A percentile compares a stretch with the other conserved stretches of the same genome.
Conservation (phyloP, 2,888 invertebrate species). For the Piscicola geometra region DNA sequence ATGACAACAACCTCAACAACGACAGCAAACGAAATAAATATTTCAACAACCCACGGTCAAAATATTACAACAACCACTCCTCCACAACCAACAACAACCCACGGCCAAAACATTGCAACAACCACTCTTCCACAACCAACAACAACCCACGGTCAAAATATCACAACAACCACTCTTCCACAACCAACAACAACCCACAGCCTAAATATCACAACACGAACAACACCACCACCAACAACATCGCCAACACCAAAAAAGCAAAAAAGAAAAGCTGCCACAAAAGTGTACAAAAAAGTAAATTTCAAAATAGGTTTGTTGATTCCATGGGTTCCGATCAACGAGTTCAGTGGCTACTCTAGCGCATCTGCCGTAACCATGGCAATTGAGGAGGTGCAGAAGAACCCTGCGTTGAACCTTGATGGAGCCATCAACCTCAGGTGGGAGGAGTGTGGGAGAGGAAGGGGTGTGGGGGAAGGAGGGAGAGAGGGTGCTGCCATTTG, state of each 20-base stretch:
- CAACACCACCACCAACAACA: neutral
- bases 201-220: neutral
- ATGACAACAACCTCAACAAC: neutral
- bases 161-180: neutral
- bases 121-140: neutral
- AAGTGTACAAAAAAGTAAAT: neutral
- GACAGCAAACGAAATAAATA: neutral
- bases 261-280: neutral
- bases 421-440: slow-evolving; percentile 39
- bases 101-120: neutral
- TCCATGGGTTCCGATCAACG: slow-evolving; percentile 37
- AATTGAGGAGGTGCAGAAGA: slow-evolving; percentile 34
- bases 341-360: slow-evolving; percentile 40
- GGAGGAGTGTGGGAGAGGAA: too few relatives aligned
- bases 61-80: neutral
- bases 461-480: too few relatives aligned
- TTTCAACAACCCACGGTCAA: neutral
- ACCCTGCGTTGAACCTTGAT: slow-evolving; percentile 33
- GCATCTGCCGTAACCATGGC: slow-evolving; percentile 40
- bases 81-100: neutral
- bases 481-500: too few relatives aligned
- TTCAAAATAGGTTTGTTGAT: slow-evolving; percentile 39
- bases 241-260: neutral
- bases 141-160: neutral
- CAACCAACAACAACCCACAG: neutral